Base-by-base conservation (phyloP, 2,113 vertebrate genomes). In the Melospiza georgiana region DNA sequence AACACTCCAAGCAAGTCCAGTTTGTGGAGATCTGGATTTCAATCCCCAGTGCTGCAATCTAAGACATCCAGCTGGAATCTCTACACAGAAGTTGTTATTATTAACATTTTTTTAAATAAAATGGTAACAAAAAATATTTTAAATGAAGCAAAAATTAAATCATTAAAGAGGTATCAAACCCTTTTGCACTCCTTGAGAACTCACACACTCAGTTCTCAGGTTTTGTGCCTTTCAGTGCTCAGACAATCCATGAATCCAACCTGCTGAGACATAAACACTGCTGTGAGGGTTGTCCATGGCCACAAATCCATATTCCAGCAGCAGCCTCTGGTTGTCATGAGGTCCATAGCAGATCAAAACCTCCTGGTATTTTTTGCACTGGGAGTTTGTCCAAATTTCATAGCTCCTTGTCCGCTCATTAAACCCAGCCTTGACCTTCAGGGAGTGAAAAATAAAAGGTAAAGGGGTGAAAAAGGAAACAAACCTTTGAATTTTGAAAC, bases 291-390 rank as follows among this genome's bases (percentile, higher is more conserved):
- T 99, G 20, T 28, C 22, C 35, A 16, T 3, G 17, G 98, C 96
- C 31, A 99, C 94, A 75, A 99, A 99, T 30, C 99, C 99, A 6
- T 99, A 99, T 78, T 99, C 99, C 23, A 99, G 94, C 72, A 99
- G 97, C 90, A 99, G 98, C 12, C 97, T 98, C 86, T 99, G 99
- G 92, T 98, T 99, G 51, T 99, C 99, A 28, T 99, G 99, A 78
- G 98, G 98, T 11, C 99, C 99, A 6, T 99, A 99, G 97, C 98
- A 99, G 84, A 99, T 99, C 93, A 99, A 99, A 9, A 98, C 98
- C 96, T 99, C 98, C 75, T 98, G 87, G 5, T 98, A 93, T 78
- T 96, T 97, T 28, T 10, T 95, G 17, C 97, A 98, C 18, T 73
- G 83, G 1, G 97, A 95, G 12, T 96, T 88, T 7, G 98, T 98